These are phyloP conservation scores for Sapayoa aenigma DNA, from an alignment of 2,113 vertebrate genomes.

Conservation along the genomic window DNA sequence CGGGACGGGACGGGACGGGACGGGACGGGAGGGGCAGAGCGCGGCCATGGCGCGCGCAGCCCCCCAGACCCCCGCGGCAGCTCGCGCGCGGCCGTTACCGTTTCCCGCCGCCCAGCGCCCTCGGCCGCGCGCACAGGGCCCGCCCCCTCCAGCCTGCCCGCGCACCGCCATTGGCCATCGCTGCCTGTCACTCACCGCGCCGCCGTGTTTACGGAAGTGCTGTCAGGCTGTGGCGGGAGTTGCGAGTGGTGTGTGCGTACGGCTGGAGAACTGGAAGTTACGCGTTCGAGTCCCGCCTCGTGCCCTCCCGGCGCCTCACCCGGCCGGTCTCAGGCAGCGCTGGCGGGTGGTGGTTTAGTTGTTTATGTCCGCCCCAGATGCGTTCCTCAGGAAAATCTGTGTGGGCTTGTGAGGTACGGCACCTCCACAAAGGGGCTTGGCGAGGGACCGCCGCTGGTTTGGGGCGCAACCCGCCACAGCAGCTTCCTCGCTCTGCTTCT, in stretches of 20 bases:
- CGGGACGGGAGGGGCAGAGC: too few species aligned
- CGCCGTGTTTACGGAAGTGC: too few species aligned
- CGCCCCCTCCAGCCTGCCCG: accelerated
- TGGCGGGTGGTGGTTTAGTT: accelerated
- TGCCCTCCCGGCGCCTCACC: accelerated
- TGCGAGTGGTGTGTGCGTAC: accelerated
- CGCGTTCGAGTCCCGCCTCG: accelerated
- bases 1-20: too few species aligned
- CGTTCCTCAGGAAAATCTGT: neutral
- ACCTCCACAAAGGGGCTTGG: neutral
- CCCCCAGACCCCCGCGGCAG: neutral
- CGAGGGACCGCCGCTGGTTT: accelerated
- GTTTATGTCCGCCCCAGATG: accelerated
- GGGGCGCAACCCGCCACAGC: accelerated
- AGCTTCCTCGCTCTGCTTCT: neutral
- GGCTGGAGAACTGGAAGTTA: accelerated
- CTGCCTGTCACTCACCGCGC: too few species aligned
- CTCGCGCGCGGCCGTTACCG: accelerated
- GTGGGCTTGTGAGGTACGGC: accelerated
- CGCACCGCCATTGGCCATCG: neutral
- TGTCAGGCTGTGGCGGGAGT: accelerated
- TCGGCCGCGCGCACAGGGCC: accelerated
- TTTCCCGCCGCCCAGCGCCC: neutral
- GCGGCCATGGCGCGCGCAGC: too few species aligned
- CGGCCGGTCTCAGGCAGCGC: accelerated